A percentile compares a stretch with the other conserved stretches of the same genome.
phyloP scores from a whole-genome alignment of 2,888 invertebrate species.

The Limnephilus auricula region DNA sequence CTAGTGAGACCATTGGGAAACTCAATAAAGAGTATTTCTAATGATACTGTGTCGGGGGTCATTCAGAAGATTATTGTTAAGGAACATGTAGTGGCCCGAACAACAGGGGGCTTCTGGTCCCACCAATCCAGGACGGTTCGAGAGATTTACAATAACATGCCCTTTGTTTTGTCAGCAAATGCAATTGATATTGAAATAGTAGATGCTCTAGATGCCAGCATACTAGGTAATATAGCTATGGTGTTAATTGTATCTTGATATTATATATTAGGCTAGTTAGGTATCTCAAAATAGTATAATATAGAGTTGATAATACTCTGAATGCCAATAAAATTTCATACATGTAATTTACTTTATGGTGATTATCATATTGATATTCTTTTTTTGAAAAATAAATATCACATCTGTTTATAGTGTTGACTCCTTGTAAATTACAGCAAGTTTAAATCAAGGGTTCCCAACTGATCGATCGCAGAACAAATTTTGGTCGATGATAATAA shows the following conservation, averaged over 20 bases:
- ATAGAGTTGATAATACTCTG: neutral
- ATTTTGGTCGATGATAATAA: too few species aligned
- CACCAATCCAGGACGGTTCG: constrained; percentile 88
- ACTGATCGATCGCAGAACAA: too few species aligned
- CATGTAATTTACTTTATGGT: neutral
- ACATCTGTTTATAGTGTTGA: too few species aligned
- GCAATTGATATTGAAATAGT: constrained; percentile 83
- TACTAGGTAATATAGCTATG: constrained; percentile 75
- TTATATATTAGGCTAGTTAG: too few species aligned
- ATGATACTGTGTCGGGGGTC: constrained; percentile 86
- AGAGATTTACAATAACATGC: constrained; percentile 87
- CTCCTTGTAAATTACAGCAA: neutral
- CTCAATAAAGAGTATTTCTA: constrained; percentile 86
- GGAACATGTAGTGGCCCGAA: constrained; percentile 90
- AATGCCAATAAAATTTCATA: neutral
- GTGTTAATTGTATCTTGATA: neutral
- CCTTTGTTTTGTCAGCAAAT: constrained; percentile 85
- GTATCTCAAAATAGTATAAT: neutral
- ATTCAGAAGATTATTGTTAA: constrained; percentile 88
- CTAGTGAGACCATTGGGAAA: constrained; percentile 86
- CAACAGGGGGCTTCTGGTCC: constrained; percentile 91
- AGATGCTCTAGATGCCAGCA: constrained; percentile 86
- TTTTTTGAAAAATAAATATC: neutral
- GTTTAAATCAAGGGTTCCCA: neutral
- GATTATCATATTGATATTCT: neutral